phyloP scores from a whole-genome alignment of 2,888 invertebrate genomes.

The Harpalus rufipes region DNA sequence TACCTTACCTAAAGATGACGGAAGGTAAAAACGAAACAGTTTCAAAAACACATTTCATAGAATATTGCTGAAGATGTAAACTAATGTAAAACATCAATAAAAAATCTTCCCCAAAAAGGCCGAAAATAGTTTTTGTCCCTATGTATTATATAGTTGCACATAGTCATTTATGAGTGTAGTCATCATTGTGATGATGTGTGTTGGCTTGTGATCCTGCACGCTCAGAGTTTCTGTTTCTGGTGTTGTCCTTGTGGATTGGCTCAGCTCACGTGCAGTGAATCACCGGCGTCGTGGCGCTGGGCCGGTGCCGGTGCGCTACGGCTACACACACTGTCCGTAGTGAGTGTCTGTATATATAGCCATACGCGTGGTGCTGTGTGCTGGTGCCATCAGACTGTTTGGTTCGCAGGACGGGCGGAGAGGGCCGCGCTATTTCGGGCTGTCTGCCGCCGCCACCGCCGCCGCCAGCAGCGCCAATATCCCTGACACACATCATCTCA shows the following conservation, averaged over 20 bases:
- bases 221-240: background rate
- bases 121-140: too few relatives aligned
- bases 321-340: conserved; percentile 5
- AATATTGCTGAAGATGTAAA: too few relatives aligned
- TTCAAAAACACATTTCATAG: too few relatives aligned
- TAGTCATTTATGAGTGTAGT: too few relatives aligned
- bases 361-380: conserved; percentile 3
- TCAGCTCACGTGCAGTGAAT: conserved; percentile 11
- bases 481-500: conserved; percentile 64
- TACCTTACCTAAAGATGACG: too few relatives aligned
- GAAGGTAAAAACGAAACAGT: too few relatives aligned
- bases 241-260: conserved; percentile 29
- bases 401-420: conserved; percentile 66
- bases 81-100: too few relatives aligned
- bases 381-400: conserved; percentile 65
- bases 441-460: conserved; percentile 61
- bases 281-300: conserved; percentile 10
- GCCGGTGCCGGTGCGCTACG: conserved; percentile 13
- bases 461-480: conserved; percentile 59
- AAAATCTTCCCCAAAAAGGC: too few relatives aligned
- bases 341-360: conserved; percentile 27
- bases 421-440: conserved; percentile 63
- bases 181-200: background rate
- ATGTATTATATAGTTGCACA: too few relatives aligned
- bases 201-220: background rate